Evolutionary conservation across 2,797 vertebrate species (phyloP).

Genomic region (Manis crassicaudata): DNA sequence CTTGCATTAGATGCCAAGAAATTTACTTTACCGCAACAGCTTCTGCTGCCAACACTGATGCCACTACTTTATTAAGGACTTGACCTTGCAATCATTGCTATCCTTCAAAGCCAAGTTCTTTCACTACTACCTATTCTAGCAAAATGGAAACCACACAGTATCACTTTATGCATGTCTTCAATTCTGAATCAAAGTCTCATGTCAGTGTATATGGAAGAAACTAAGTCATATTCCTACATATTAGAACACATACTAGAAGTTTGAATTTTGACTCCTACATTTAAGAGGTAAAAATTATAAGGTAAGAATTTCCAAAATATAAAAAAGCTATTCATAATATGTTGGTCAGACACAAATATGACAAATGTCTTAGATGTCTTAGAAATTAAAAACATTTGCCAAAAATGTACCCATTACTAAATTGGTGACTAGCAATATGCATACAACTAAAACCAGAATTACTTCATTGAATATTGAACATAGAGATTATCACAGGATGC

Average conservation of each 20-base stretch:
- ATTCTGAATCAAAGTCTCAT: conserved; percentile 52
- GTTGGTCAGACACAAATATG: conserved; percentile 10
- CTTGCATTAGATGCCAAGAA: conserved; percentile 62
- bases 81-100: conserved; percentile 63
- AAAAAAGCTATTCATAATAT: conserved; percentile 3
- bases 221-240: conserved; percentile 21
- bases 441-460: conserved; percentile 41
- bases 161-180: conserved; percentile 6
- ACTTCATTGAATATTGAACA: background rate
- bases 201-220: conserved; percentile 3
- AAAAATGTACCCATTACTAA: background rate
- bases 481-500: conserved; percentile 8
- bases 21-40: conserved; percentile 62
- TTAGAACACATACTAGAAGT: conserved; percentile 27
- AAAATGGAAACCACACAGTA: conserved; percentile 42
- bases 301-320: conserved; percentile 37
- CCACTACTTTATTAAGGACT: conserved; percentile 67
- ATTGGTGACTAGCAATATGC: background rate
- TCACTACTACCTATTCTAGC: conserved; percentile 41
- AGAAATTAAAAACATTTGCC: conserved; percentile 40
- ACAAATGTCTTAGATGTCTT: conserved; percentile 37
- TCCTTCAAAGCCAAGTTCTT: conserved; percentile 50
- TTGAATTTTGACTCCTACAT: conserved; percentile 46
- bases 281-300: background rate
- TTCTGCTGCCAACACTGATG: conserved; percentile 63